Evolutionary conservation across 2,888 invertebrate genomes (phyloP).

Genomic region (Philereme transversata): DNA sequence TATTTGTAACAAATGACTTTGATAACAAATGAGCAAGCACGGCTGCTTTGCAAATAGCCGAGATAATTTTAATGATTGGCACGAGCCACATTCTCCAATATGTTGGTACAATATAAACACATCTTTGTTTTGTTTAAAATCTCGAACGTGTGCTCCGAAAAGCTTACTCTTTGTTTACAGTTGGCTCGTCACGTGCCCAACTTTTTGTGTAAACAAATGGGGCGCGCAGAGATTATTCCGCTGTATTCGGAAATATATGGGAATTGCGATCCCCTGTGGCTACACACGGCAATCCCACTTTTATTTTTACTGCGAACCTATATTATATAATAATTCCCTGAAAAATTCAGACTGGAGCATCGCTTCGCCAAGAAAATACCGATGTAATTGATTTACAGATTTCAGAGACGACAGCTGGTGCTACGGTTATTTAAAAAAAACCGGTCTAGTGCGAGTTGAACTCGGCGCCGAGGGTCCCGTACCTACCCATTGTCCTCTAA

Average conservation of each 20-base stretch:
- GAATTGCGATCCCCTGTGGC: constrained; percentile 25
- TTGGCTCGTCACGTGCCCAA: constrained; percentile 44
- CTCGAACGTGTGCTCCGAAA: constrained; percentile 35
- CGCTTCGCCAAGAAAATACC: constrained; percentile 19
- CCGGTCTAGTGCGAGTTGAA: too few species aligned
- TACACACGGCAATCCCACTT: constrained; percentile 20
- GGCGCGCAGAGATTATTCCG: constrained; percentile 37
- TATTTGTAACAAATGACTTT: too few species aligned
- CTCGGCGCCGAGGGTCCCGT: too few species aligned
- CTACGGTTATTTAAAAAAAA: too few species aligned
- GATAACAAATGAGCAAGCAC: too few species aligned
- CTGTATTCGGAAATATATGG: constrained; percentile 30
- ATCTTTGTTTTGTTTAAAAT: constrained; percentile 34
- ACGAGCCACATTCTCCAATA: constrained; percentile 1
- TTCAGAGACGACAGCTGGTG: neutral
- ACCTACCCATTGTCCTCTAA: too few species aligned
- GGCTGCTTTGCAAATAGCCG: neutral
- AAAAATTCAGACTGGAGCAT: constrained; percentile 19
- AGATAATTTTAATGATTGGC: constrained; percentile 1
- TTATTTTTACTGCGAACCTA: constrained; percentile 21
- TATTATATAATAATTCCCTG: constrained; percentile 16
- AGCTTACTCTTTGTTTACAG: constrained; percentile 41
- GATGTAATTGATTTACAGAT: constrained; percentile 30
- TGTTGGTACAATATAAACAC: constrained; percentile 23
- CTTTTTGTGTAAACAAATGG: constrained; percentile 48